Base-by-base conservation (phyloP, 2,797 vertebrate genomes). In the Arremon aurantiirostris region DNA sequence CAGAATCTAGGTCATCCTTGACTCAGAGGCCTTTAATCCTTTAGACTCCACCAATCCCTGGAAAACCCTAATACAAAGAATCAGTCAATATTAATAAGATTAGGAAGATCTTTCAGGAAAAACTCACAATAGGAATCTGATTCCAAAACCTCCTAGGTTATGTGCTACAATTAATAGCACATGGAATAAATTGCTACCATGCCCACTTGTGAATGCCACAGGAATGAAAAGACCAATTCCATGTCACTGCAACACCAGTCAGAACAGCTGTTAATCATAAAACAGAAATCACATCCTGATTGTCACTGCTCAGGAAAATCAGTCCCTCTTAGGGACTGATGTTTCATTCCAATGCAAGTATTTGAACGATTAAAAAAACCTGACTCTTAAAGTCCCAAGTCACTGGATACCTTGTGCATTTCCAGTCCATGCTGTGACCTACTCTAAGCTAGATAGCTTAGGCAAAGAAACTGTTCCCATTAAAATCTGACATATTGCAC, bases 1-100 rank as follows among this genome's bases (percentile, higher is more conserved):
- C 84, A 95, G 69, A 95, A 94, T 95, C 63, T 96, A 89, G 95
- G 89, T 95, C 97, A 95, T 46, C 66, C 53, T 95, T 97, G 82
- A 97, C 80, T 96, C 84, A 89, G 75, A 94, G 65, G 28, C 32
- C 71, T 96, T 96, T 96, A 97, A 95, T 86, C 90, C 78, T 93
- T 84, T 55, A 77, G 81, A 89, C 14, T 86, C 68, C 44, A 71
- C n/a, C 78, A 86, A 86, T 96, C 73, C 42, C 83, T 82, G 93
- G 77, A 81, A 97, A 96, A 96, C 91, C 83, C 82, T 86, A 86
- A 91, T 82, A 96, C 86, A 95, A 94, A 94, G 50, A 90, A 91
- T 92, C 75, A 69, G 79, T 75, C 37, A 37, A 42, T 88, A 75
- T 66, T 93, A 95, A 52, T 37, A 96, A 89, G 72, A 94, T 94